Conservation (phyloP, 2,797 vertebrate species). For the Moxostoma hubbsi region DNA sequence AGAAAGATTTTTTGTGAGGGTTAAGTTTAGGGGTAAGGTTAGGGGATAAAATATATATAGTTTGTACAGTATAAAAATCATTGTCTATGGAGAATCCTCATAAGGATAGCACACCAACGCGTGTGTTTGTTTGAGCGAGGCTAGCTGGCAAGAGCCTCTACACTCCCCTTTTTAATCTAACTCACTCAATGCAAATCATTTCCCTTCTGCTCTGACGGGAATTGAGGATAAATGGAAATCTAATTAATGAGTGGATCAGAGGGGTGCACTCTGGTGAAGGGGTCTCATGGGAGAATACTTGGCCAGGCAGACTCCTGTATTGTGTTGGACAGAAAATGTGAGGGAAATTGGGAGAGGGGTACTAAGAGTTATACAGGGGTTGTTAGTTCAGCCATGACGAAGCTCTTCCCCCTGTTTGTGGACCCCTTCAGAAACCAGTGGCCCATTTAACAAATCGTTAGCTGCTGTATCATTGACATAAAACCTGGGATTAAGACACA, state of each 20-base stretch:
- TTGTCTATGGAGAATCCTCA: no score
- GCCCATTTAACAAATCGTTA: constrained; percentile 59
- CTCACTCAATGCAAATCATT: constrained; percentile 70
- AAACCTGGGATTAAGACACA: constrained; percentile 51
- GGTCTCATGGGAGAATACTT: constrained; percentile 63
- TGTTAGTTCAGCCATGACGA: constrained; percentile 57
- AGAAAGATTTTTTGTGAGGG: no score
- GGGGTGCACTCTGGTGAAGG: constrained; percentile 65
- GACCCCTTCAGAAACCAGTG: constrained; percentile 52
- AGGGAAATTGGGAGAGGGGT: constrained; percentile 46
- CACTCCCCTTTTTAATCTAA: constrained; percentile 64
- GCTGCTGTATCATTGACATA: constrained; percentile 36
- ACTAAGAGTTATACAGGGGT: constrained; percentile 53
- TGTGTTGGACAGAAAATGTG: constrained; percentile 61
- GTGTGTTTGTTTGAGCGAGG: constrained; percentile 40
- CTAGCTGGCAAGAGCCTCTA: constrained; percentile 53
- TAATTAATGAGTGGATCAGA: constrained; percentile 77
- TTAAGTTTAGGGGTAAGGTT: no score
- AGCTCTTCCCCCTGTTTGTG: constrained; percentile 42
- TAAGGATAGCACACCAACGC: constrained; percentile 25
- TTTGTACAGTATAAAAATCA: no score
- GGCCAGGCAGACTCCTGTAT: constrained; percentile 57
- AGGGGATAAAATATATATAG: no score
- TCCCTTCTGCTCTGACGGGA: constrained; percentile 64
- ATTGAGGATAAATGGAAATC: constrained; percentile 69